Percentiles rank a stretch among this genome's conserved stretches.
These are phyloP conservation scores for Anguilla marmorata DNA, from an alignment of 2,797 vertebrate genomes.

Conservation along the genomic window DNA sequence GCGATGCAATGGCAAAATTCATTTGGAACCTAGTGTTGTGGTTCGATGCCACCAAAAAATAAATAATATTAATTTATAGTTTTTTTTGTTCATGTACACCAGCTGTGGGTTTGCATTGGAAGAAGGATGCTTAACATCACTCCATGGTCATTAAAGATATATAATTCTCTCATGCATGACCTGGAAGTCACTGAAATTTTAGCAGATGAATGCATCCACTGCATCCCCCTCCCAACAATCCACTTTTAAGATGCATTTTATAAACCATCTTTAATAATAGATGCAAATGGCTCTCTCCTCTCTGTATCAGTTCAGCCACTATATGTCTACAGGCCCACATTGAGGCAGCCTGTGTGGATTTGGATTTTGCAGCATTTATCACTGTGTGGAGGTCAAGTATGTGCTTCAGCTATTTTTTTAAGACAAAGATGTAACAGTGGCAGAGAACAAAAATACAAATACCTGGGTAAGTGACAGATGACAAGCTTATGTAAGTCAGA, in stretches of 20 bases:
- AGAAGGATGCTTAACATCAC: neutral
- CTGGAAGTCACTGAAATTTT: neutral
- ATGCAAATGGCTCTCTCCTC: neutral
- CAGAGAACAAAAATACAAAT: neutral
- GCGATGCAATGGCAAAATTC: neutral
- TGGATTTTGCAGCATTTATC: neutral
- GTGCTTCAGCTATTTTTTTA: neutral
- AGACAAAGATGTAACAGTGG: neutral
- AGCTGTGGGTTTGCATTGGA: neutral
- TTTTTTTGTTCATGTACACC: neutral
- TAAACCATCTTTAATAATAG: slow-evolving; percentile 8
- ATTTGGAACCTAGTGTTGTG: neutral
- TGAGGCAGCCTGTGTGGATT: neutral
- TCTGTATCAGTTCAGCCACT: neutral
- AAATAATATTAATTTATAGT: neutral
- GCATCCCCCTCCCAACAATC: neutral
- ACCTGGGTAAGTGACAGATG: neutral
- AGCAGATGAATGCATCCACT: neutral
- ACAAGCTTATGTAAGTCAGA: neutral
- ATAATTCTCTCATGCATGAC: neutral
- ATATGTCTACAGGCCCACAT: neutral
- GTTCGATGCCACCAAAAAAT: neutral
- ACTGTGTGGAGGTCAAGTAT: neutral
- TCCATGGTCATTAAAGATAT: neutral
- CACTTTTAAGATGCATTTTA: neutral